phyloP scores from a whole-genome alignment of 2,888 invertebrate species.

The Hirtodrosophila histrioides region DNA sequence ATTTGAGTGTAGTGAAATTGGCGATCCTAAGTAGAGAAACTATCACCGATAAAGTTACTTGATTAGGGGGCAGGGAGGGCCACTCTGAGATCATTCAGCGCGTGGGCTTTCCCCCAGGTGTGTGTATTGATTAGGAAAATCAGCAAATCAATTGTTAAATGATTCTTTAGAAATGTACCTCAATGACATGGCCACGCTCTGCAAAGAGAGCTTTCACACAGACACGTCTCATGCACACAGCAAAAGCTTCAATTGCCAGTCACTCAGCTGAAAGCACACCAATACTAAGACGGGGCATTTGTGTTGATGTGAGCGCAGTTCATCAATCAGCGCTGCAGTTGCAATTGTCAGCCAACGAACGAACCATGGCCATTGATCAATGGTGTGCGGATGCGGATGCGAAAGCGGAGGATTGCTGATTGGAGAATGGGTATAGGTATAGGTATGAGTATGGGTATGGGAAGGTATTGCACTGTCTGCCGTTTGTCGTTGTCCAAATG shows the following conservation, averaged over 20 bases:
- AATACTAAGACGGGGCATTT: background rate
- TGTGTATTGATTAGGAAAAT: slow-evolving; percentile 4
- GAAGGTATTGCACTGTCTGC: slow-evolving; percentile 19
- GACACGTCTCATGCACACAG: background rate
- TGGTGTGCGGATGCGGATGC: slow-evolving; percentile 34
- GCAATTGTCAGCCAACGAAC: slow-evolving; percentile 19
- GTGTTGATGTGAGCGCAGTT: slow-evolving; percentile 14
- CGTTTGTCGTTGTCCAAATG: slow-evolving; percentile 43
- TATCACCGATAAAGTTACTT: background rate
- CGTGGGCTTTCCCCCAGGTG: slow-evolving; percentile 19
- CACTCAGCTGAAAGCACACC: background rate
- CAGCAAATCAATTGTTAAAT: slow-evolving; percentile 1
- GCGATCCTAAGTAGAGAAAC: slow-evolving; percentile 32
- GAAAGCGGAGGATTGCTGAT: slow-evolving; percentile 8
- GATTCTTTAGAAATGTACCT: too few species aligned
- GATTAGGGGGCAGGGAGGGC: too few species aligned
- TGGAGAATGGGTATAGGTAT: background rate
- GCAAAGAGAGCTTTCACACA: slow-evolving; percentile 3
- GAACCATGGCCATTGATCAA: slow-evolving; percentile 49
- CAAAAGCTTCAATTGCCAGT: background rate
- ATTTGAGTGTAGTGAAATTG: slow-evolving; percentile 41
- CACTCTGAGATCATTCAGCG: slow-evolving; percentile 37
- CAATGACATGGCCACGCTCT: too few species aligned
- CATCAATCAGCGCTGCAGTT: slow-evolving; percentile 47
- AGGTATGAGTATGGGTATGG: background rate